Conservation (phyloP, 2,888 invertebrate species). For the Gastrophysa polygoni region DNA sequence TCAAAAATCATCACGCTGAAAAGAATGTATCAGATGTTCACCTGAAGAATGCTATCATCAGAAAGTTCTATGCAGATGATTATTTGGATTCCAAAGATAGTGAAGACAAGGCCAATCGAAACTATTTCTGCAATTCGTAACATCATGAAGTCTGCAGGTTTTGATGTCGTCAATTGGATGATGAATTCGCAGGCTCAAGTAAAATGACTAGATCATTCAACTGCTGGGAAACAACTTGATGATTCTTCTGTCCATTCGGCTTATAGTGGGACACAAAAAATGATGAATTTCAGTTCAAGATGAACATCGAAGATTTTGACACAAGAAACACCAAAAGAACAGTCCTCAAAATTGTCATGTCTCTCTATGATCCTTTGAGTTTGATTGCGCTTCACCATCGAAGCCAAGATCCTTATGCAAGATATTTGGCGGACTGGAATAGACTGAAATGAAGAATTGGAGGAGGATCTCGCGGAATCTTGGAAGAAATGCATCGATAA, state of each 20-base stretch:
- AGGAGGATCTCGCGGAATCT: background rate
- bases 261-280: background rate
- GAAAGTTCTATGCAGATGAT: background rate
- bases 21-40: background rate
- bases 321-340: background rate
- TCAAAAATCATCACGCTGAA: background rate
- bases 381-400: conserved; percentile 5
- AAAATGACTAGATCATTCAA: background rate
- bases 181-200: background rate
- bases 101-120: background rate
- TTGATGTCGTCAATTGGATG: background rate
- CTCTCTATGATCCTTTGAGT: background rate
- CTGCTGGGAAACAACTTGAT: background rate
- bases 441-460: background rate
- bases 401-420: background rate
- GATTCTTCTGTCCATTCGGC: background rate
- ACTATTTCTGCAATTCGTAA: background rate
- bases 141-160: background rate
- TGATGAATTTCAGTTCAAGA: background rate
- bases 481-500: background rate
- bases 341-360: background rate
- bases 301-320: background rate
- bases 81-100: background rate
- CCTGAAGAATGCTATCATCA: background rate
- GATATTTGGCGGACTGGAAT: background rate